Evolutionary conservation across 2,888 invertebrate species (phyloP).

Genomic region (Micoletzkya japonica): DNA sequence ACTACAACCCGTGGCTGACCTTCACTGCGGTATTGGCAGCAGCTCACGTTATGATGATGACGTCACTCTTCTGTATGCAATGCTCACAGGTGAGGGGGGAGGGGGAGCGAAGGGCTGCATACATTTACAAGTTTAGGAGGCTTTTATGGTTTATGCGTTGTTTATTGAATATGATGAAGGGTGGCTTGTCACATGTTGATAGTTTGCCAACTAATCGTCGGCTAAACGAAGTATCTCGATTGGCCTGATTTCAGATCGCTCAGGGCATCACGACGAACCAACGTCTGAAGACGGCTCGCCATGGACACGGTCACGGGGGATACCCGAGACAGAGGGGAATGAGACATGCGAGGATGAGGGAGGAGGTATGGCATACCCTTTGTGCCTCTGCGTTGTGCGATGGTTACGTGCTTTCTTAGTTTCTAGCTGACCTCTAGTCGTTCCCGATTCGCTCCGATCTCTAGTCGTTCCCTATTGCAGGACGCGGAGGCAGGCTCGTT

Average conservation of each 20-base stretch:
- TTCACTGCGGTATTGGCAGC: slow-evolving; percentile 38
- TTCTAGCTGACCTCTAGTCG: no score
- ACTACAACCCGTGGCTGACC: slow-evolving; percentile 35
- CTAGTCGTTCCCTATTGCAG: no score
- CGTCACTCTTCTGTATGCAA: slow-evolving; percentile 39
- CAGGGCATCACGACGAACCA: slow-evolving; percentile 26
- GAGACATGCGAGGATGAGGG: slow-evolving; percentile 18
- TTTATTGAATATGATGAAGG: no score
- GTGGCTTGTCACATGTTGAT: no score
- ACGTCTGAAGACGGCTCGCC: slow-evolving; percentile 14
- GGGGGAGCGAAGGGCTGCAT: neutral
- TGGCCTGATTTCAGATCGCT: slow-evolving; percentile 16
- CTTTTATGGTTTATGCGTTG: no score
- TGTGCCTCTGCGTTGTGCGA: no score
- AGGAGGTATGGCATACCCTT: slow-evolving; percentile 5
- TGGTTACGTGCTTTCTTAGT: no score
- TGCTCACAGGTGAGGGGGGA: slow-evolving; percentile 33
- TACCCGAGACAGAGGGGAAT: neutral
- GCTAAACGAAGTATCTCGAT: no score
- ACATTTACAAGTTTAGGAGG: no score
- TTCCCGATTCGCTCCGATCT: no score
- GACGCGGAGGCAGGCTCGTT: no score
- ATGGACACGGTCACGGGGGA: neutral
- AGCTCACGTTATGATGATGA: slow-evolving; percentile 41
- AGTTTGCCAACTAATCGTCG: no score